Evolutionary conservation across 2,113 vertebrate genomes (phyloP).

Genomic region (Mus pahari): DNA sequence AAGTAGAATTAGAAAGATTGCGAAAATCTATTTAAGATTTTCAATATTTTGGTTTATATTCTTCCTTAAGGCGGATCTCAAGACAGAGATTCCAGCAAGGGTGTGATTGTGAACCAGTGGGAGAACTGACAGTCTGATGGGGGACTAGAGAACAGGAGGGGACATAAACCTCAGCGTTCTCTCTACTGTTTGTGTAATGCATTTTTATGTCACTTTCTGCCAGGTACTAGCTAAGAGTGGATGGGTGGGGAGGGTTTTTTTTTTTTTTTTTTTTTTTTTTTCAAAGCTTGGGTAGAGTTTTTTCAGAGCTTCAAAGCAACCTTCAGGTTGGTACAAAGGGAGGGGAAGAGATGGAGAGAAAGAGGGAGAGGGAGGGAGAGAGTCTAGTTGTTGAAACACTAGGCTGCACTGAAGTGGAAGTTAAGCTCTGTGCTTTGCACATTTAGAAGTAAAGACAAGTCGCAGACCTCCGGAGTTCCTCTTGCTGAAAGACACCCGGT

Average conservation of each 20-base stretch:
- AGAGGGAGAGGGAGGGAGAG: background rate
- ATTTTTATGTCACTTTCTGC: background rate
- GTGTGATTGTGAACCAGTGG: background rate
- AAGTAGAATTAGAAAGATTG: background rate
- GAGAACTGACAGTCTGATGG: background rate
- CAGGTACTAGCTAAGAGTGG: background rate
- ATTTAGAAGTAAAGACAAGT: background rate
- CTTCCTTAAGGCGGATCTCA: background rate
- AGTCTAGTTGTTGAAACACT: background rate
- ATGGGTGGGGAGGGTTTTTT: background rate
- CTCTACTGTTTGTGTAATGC: background rate
- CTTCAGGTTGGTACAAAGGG: too few relatives aligned
- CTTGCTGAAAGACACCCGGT: background rate
- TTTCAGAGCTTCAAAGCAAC: background rate
- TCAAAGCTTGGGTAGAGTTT: background rate
- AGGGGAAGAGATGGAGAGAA: background rate
- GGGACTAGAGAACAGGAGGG: background rate
- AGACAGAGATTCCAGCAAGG: background rate
- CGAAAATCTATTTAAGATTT: background rate
- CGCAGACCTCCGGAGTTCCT: background rate
- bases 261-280: background rate
- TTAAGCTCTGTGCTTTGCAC: background rate
- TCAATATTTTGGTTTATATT: background rate
- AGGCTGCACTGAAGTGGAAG: background rate
- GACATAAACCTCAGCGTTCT: background rate